Evolutionary conservation across 2,888 invertebrate genomes (phyloP), one percentile per base, ranked within the genome.

Genomic region (Orchesella flavescens): DNA sequence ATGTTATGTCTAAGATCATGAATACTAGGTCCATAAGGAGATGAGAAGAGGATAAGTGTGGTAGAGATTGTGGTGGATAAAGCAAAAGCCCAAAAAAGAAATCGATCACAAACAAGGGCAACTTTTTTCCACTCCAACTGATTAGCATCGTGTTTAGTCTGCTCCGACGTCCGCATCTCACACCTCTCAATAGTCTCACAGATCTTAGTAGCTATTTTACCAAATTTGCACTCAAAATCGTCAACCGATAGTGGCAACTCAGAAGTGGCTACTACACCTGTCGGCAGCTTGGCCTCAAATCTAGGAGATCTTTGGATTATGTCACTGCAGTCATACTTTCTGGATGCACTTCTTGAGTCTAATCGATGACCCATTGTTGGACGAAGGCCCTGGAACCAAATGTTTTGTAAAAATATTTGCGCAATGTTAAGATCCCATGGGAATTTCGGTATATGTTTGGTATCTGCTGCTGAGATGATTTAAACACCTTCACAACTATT

Each of bases 71-170:
- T 92, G 10, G 95, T 95, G 77, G 94, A 93, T 84, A 95, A 91
- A 84, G 95, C 93, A 90, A 96, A 96, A 23, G 94, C 92, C 82
- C 93, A 94, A 17, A 96, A 92, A 0, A 96, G 91, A 3, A 95
- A 93, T 55, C 94, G 92, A 90, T 97, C 97, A 83, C 96, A 93
- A 61, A 97, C 96, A 74, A 96, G 93, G 0, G 96, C 96, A 84
- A 95, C 91, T 89, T 93, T 93, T 88, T 93, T 95, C 96, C 96
- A 97, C 90, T 97, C 96, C 76, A 95, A 91, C 89, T 95, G 95
- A 84, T 95, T 94, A 69, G 94, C 92, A 89, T 96, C 96, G 74
- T 94, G 92, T 73, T 94, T 92, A 89, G 96, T 95, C 89, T 94
- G 94, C 88, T 95, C 95, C 0, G 93, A 93, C 9, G 95, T 92